Evolutionary conservation across 1,140 invertebrate species (phyloP).

Genomic region (Yoshiicerus persimilis): DNA sequence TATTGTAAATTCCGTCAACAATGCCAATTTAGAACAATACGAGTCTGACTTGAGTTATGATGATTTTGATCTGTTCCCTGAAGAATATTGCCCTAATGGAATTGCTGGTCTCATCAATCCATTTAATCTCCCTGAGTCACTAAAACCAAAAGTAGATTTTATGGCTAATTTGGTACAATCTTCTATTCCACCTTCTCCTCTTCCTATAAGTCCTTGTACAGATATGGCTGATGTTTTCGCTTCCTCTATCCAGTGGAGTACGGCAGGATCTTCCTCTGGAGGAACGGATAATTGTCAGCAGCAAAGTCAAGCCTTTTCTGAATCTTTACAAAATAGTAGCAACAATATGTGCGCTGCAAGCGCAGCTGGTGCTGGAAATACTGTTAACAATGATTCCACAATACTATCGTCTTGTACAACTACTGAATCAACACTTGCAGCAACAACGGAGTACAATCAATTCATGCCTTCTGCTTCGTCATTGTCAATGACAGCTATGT

Average conservation of each 20-base stretch:
- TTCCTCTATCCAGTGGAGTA: not conserved
- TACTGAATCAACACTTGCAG: not conserved
- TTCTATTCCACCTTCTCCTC: not conserved
- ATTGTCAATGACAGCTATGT: not conserved
- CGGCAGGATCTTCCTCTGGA: not conserved
- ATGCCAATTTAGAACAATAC: conserved; percentile 28
- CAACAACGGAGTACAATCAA: conserved; percentile 44
- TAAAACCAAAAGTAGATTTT: not conserved
- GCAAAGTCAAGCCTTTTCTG: not conserved
- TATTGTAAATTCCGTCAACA: not conserved
- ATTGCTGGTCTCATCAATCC: not conserved
- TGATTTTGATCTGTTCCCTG: conserved; percentile 44
- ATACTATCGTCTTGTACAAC: not conserved
- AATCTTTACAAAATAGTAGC: not conserved
- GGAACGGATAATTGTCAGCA: not conserved
- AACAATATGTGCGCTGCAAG: not conserved
- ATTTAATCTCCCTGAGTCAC: not conserved
- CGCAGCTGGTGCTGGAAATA: not conserved
- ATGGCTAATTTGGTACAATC: not conserved
- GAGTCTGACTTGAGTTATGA: conserved; percentile 35
- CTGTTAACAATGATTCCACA: not conserved
- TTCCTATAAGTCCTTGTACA: not conserved
- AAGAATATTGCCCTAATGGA: conserved; percentile 48
- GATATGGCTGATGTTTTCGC: not conserved
- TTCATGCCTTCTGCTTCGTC: conserved; percentile 38